A percentile compares a stretch with the other conserved stretches of the same genome.
Conservation (phyloP, 2,113 vertebrate genomes). For the Rallus limicola region DNA sequence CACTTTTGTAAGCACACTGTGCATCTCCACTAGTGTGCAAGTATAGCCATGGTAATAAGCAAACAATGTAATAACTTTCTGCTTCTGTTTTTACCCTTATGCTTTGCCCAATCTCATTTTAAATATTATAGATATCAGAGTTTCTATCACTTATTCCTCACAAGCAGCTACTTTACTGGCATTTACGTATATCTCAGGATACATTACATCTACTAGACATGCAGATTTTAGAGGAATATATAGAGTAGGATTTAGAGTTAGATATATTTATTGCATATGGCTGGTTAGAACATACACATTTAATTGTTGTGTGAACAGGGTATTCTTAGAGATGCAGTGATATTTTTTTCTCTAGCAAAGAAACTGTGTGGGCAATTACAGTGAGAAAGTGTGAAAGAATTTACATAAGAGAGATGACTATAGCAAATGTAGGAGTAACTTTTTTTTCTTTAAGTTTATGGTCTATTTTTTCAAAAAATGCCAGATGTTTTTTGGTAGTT, state of each 20-base stretch:
- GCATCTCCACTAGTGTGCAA: neutral
- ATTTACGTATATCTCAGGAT: neutral
- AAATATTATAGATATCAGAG: neutral
- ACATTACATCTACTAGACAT: neutral
- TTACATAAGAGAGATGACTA: neutral
- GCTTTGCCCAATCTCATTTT: neutral
- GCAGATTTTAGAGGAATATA: neutral
- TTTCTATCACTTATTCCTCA: neutral
- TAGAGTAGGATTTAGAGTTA: neutral
- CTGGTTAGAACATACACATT: neutral
- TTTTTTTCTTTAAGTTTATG: neutral
- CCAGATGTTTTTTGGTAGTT: neutral
- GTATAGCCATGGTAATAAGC: neutral
- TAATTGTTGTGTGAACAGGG: neutral
- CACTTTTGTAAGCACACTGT: accelerated
- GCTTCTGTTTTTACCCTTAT: neutral
- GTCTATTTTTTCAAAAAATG: neutral
- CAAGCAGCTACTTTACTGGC: neutral
- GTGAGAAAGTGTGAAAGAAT: neutral
- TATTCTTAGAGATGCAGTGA: neutral
- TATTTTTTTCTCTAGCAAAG: neutral
- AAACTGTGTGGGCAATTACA: neutral
- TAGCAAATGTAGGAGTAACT: neutral
- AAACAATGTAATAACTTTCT: neutral
- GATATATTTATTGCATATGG: constrained; percentile 1